Evolutionary conservation across 2,888 invertebrate species (phyloP), one percentile per base, ranked within the genome.

Genomic region (Eubasilissa splendida): DNA sequence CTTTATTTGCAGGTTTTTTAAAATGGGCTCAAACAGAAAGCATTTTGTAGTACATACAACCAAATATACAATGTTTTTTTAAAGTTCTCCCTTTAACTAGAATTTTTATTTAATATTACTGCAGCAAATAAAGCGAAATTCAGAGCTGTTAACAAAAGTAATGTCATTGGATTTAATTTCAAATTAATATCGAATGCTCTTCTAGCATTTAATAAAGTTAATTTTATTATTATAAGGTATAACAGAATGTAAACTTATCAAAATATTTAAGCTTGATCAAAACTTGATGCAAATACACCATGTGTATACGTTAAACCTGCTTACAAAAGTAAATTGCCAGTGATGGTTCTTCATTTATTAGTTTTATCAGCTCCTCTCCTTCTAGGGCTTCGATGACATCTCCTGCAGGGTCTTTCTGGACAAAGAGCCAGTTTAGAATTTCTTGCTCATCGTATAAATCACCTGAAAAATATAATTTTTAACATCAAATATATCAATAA

Each of bases 301-400:
- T 11, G 58, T 4, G 9, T 4, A 58, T 31, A 65, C 4, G 68
- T 33, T 53, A 42, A 58, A 76, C 50, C 58, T 80, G 12, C 96
- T 96, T 93, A 97, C 97, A 97, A 88, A 97, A 97, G 88, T 96
- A 97, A 52, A 97, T 95, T 8, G 97, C 97, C 84, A 97, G 90
- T 58, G 96, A 95, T 84, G 95, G 94, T 65, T 96, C 94, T 82
- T 95, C 93, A 86, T 95, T 93, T 84, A 97, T 96, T 80, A 96
- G 87, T 82, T 93, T 91, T 65, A 94, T 88, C 76, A 97, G 90
- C 79, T 94, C 94, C 86, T 94, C 95, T 63, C 97, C 97, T 88
- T 96, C 96, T 22, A 96, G 89, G 84, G 95, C 96, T 89, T 97
- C 97, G 85, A 97, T 97, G 75, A 96, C 93, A 87, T 97, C 97